Evolutionary conservation across 2,797 vertebrate species (phyloP).

Genomic region (Microchirus variegatus): DNA sequence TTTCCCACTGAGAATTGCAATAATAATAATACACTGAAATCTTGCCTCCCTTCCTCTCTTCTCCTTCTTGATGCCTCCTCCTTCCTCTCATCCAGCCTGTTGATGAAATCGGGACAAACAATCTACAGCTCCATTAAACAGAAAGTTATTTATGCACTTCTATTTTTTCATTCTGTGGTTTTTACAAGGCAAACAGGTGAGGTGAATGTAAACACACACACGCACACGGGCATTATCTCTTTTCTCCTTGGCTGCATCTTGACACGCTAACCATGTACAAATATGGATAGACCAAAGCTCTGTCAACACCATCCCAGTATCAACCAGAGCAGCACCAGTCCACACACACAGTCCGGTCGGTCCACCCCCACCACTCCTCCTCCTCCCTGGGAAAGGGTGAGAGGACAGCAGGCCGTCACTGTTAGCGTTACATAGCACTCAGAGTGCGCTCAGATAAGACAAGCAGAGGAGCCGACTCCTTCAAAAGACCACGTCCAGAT

Average conservation of each 20-base stretch:
- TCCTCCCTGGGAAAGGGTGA: constrained; percentile 70
- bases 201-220: constrained; percentile 18
- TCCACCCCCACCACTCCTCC: constrained; percentile 23
- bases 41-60: too few species aligned
- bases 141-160: too few species aligned
- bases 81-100: too few species aligned
- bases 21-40: too few species aligned
- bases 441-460: constrained; percentile 65
- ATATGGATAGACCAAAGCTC: constrained; percentile 68
- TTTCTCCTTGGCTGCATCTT: constrained; percentile 66
- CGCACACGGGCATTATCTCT: constrained; percentile 61
- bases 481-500: constrained; percentile 31
- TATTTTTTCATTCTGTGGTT: too few species aligned
- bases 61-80: too few species aligned
- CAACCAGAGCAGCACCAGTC: neutral
- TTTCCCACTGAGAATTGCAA: too few species aligned
- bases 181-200: constrained; percentile 15
- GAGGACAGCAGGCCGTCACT: constrained; percentile 65
- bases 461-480: constrained; percentile 51
- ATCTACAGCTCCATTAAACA: too few species aligned
- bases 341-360: neutral
- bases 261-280: constrained; percentile 72
- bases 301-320: constrained; percentile 63
- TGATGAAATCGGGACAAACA: too few species aligned
- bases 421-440: constrained; percentile 68